These are phyloP conservation scores for Anthopleura sola DNA, from an alignment of 64 coral and sea anemone species.

Conservation along the genomic window DNA sequence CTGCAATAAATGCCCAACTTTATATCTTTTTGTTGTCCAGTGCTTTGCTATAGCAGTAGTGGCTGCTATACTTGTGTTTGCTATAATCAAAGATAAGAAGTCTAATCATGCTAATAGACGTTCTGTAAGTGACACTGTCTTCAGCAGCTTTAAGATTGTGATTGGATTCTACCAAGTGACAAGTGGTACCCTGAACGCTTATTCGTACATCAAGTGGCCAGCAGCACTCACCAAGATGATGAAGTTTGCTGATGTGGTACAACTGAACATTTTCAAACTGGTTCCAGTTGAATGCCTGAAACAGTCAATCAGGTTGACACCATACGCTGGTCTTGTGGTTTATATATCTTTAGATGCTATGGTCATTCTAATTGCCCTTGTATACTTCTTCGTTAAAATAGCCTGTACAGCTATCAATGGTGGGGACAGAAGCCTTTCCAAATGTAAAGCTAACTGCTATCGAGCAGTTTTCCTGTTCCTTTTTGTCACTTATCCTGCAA, in stretches of 20 bases:
- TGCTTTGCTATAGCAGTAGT: conserved; percentile 2
- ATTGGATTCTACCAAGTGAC: conserved; percentile 26
- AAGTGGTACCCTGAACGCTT: conserved; percentile 21
- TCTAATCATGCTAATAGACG: background rate
- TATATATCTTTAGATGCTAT: background rate
- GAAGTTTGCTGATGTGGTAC: conserved; percentile 21
- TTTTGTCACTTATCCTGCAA: conserved; percentile 8
- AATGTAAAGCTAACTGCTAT: conserved; percentile 13
- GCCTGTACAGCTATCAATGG: background rate
- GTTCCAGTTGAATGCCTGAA: conserved; percentile 5
- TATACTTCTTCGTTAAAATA: background rate
- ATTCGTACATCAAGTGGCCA: conserved; percentile 27
- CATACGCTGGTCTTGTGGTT: background rate
- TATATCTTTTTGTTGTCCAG: conserved; percentile 31
- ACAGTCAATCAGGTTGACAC: background rate
- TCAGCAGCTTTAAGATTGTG: conserved; percentile 23
- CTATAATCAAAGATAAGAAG: no score
- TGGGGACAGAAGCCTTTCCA: background rate
- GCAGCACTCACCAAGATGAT: background rate
- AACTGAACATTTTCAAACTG: conserved; percentile 16
- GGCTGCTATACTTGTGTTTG: background rate
- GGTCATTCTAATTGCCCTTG: background rate
- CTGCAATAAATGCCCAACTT: conserved; percentile 34
- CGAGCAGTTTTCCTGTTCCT: conserved; percentile 10
- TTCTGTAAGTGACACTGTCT: background rate